Conservation (phyloP, 2,797 vertebrate species). For the Pelobates cultripes region DNA sequence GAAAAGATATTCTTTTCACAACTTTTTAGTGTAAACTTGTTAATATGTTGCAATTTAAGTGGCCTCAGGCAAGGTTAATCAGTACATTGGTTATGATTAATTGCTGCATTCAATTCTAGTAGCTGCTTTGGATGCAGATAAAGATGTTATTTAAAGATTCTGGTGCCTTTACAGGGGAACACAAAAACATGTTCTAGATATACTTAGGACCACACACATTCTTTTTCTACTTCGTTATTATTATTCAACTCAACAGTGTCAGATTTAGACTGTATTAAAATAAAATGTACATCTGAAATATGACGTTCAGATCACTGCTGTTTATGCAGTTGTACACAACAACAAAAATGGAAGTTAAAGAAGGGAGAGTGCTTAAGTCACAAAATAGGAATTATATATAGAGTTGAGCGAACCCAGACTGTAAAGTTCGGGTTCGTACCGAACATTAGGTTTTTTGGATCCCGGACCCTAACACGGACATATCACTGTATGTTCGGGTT, state of each 20-base stretch:
- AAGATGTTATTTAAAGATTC: conserved; percentile 8
- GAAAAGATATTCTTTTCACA: conserved; percentile 61
- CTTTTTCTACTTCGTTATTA: conserved; percentile 49
- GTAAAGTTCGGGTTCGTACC: too few relatives aligned
- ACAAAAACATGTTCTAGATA: neutral
- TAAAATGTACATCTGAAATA: neutral
- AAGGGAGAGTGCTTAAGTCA: too few relatives aligned
- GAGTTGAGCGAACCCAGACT: too few relatives aligned
- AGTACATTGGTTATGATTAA: conserved; percentile 43
- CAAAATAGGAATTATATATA: too few relatives aligned
- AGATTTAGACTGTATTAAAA: conserved; percentile 4
- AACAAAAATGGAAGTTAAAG: neutral
- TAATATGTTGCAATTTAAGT: conserved; percentile 51
- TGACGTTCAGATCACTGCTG: neutral
- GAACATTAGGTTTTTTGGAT: too few relatives aligned
- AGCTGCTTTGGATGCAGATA: conserved; percentile 2
- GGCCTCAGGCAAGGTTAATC: conserved; percentile 55
- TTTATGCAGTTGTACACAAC: neutral
- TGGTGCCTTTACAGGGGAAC: neutral
- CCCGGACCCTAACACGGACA: too few relatives aligned
- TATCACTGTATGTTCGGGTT: too few relatives aligned
- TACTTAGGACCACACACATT: conserved; percentile 25
- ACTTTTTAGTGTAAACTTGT: conserved; percentile 58
- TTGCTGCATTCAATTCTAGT: conserved; percentile 12
- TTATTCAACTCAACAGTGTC: conserved; percentile 45